Evolutionary conservation across 1,140 invertebrate species (phyloP), one percentile per base, ranked within the genome.

Genomic region (Platyura marginata): DNA sequence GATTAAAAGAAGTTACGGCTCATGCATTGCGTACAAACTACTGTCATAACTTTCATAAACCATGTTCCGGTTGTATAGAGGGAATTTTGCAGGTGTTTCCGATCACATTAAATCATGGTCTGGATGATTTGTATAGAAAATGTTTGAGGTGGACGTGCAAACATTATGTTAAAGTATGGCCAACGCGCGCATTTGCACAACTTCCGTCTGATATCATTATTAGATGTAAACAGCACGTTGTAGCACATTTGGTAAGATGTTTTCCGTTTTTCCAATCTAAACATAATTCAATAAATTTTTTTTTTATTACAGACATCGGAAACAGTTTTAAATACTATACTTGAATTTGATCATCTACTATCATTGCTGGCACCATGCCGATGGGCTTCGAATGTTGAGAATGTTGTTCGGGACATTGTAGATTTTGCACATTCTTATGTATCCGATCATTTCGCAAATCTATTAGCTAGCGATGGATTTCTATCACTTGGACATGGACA

Each of bases 1-100:
- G 86, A 3, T 65, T 94, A 1, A 90, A 89, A 60, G 85, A 91
- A 67, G 81, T 89, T 2, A 84, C 91, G 1, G 77, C 78, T 48
- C 82, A 86, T 52, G 81, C 84, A 0, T 63, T 94, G 5, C 86
- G 87, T 63, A 77, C 78, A 4, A 83, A 88, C 63, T 88, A 89
- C 62, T 93, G 87, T 60, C 89, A 94, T 59, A 79, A 58, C 45
- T 59, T 57, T 43, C 52, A 62, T 43, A 63, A 86, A 74, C 83
- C 83, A 4, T 87, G 82, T 59, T 66, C 74, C 35, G 70, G 74
- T 38, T 90, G 84, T 57, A 74, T 75, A 13, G 68, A 74, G 44
- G 81, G 81, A 13, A 81, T 90, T 4, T 57, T 87, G 6, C 85
- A 91, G 61, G 85, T 84, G 46, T 69, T 91, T 50, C 79, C 81